Conservation (phyloP, 2,888 invertebrate species). For the Folsomia candida region DNA sequence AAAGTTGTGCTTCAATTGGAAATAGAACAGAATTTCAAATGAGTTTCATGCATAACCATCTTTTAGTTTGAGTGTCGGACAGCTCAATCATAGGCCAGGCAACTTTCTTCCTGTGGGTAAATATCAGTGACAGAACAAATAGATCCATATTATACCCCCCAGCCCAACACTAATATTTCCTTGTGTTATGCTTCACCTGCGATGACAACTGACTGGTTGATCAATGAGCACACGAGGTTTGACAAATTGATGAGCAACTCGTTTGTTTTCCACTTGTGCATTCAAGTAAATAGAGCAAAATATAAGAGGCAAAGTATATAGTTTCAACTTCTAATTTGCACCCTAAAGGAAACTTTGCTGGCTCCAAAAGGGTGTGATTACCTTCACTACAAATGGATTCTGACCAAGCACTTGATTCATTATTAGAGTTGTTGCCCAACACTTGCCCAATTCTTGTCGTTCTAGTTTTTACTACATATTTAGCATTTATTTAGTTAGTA, state of each 20-base stretch:
- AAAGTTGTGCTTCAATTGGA: neutral
- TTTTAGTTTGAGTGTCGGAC: neutral
- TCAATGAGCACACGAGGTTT: constrained; percentile 3
- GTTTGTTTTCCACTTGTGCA: neutral
- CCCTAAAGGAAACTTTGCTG: neutral
- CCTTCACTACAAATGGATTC: neutral
- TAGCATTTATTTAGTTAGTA: no score
- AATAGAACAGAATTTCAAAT: neutral
- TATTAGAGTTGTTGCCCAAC: no score
- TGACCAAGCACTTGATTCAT: no score
- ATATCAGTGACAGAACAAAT: neutral
- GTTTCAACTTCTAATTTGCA: neutral
- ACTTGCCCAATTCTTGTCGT: no score
- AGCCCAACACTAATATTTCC: neutral
- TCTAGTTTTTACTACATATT: no score
- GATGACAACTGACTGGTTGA: constrained; percentile 4
- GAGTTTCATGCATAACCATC: no score
- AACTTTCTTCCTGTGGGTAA: neutral
- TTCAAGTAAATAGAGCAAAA: neutral
- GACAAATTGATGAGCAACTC: constrained; percentile 12
- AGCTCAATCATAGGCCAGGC: neutral
- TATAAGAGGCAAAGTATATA: neutral
- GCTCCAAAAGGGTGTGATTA: neutral
- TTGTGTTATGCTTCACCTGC: neutral
- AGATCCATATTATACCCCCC: neutral